phyloP scores from a whole-genome alignment of 2,797 vertebrate genomes.

The Scyliorhinus canicula region DNA sequence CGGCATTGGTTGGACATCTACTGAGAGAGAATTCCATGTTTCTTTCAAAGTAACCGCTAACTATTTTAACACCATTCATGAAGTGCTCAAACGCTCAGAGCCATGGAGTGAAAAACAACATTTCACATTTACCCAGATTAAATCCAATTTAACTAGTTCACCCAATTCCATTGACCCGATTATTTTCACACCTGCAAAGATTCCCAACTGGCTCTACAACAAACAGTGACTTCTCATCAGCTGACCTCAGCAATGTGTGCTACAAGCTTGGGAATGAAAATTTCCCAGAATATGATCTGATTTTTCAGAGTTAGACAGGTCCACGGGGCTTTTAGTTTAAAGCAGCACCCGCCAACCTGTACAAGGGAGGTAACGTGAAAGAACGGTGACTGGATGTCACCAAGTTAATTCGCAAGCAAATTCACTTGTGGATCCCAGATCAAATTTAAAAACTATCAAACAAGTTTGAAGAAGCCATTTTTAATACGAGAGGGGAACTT shows the following conservation, averaged over 20 bases:
- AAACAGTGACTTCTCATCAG: not conserved
- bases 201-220: not conserved
- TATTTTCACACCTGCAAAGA: not conserved
- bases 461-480: not conserved
- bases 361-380: not conserved
- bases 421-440: not conserved
- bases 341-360: not conserved
- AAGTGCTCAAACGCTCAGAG: not conserved
- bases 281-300: not conserved
- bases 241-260: not conserved
- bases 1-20: not conserved
- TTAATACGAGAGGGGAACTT: not conserved
- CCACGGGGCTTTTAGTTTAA: not conserved
- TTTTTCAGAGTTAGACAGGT: not conserved
- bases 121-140: not conserved
- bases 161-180: not conserved
- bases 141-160: not conserved
- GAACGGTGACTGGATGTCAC: not conserved
- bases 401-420: not conserved
- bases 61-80: not conserved
- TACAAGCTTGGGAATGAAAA: not conserved
- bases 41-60: not conserved
- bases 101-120: not conserved
- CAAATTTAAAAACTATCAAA: not conserved
- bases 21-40: not conserved